A percentile compares a stretch with the other conserved stretches of the same genome.
These are phyloP conservation scores for Epinephelus moara DNA, from an alignment of 2,113 vertebrate genomes.

Conservation along the genomic window DNA sequence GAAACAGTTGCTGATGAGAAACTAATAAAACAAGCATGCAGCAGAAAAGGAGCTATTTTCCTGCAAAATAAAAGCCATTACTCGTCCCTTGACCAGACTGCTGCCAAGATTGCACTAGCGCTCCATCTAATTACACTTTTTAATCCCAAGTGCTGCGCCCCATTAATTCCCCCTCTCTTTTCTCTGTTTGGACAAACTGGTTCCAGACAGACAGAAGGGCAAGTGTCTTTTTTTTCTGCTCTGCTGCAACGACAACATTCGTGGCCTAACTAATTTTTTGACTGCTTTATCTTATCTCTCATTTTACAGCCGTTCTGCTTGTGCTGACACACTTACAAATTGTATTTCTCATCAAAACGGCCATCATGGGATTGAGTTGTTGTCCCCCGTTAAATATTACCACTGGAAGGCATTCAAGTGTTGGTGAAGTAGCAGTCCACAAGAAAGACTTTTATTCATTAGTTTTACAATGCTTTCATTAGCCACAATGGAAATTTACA, in stretches of 20 bases:
- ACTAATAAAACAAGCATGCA: conserved; percentile 33
- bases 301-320: conserved; percentile 61
- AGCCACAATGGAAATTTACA: conserved; percentile 63
- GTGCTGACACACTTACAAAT: conserved; percentile 47
- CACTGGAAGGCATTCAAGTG: conserved; percentile 46
- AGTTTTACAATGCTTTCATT: conserved; percentile 70
- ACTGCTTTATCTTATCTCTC: conserved; percentile 54
- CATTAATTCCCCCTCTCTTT: conserved; percentile 55
- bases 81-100: conserved; percentile 32
- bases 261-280: conserved; percentile 43
- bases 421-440: conserved; percentile 52
- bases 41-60: conserved; percentile 39
- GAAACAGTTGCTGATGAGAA: conserved; percentile 13
- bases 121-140: conserved; percentile 66
- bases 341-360: conserved; percentile 46
- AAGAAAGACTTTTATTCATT: conserved; percentile 59
- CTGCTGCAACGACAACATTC: conserved; percentile 30
- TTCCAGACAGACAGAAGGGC: conserved; percentile 31
- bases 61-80: conserved; percentile 32
- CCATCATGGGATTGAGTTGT: conserved; percentile 43
- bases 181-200: conserved; percentile 42
- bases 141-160: conserved; percentile 55
- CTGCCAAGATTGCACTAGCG: conserved; percentile 40
- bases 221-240: conserved; percentile 34
- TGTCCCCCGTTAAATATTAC: conserved; percentile 53